phyloP scores from a whole-genome alignment of 2,888 invertebrate genomes.

The Papilio elwesi region DNA sequence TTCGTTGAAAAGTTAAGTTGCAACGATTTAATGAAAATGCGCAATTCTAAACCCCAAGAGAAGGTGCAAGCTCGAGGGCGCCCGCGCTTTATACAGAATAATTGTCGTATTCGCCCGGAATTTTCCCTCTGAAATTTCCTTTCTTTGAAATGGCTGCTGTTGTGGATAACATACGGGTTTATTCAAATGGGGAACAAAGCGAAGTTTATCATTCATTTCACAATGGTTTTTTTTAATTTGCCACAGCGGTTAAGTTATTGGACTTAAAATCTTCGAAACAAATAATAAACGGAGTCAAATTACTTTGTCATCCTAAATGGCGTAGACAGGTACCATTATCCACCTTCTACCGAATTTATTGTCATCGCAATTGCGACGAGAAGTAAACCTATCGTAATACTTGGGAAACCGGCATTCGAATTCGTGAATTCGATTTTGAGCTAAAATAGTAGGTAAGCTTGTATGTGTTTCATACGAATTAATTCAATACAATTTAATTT shows the following conservation, averaged over 20 bases:
- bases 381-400: too few species aligned
- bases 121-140: constrained; percentile 61
- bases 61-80: constrained; percentile 58
- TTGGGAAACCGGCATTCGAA: too few species aligned
- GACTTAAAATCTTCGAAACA: not conserved
- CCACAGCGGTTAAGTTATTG: not conserved
- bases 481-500: too few species aligned
- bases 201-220: constrained; percentile 26
- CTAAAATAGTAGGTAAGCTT: too few species aligned
- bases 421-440: too few species aligned
- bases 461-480: too few species aligned
- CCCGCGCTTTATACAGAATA: constrained; percentile 55
- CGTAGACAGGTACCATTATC: not conserved
- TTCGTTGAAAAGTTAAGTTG: constrained; percentile 70
- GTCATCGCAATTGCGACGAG: too few species aligned
- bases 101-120: constrained; percentile 70
- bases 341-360: too few species aligned
- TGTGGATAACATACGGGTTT: constrained; percentile 23
- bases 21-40: constrained; percentile 68
- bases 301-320: not conserved
- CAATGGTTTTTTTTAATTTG: constrained; percentile 6
- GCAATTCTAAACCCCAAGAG: constrained; percentile 65
- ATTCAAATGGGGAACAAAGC: constrained; percentile 26
- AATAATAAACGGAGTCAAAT: not conserved
- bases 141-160: constrained; percentile 53